Evolutionary conservation across 2,113 vertebrate species (phyloP), one percentile per base, ranked within the genome.

Genomic region (Macquaria australasica): DNA sequence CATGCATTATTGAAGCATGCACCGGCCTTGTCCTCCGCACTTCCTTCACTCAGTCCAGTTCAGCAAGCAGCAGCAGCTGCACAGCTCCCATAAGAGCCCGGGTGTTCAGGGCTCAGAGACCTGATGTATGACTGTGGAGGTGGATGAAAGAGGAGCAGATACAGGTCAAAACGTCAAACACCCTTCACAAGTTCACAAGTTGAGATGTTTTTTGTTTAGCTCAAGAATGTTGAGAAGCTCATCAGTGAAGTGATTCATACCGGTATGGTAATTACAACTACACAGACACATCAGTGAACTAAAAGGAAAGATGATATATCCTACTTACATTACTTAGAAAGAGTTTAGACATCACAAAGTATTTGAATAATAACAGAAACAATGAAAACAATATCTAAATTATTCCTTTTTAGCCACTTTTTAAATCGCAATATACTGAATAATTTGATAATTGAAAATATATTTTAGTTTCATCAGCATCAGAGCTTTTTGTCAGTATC

Each of bases 1-100:
- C 89, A 90, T 94, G 81, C 41, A 94, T 94, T 91, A 92, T 95
- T 94, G 75, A 95, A 77, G 74, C 67, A 12, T 63, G 82, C 87
- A 58, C 79, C 28, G 60, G 87, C 86, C 86, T 79, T 73, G 71
- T 86, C 87, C 90, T 79, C 75, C 45, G 15, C 60, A 41, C 88
- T 85, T 55, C 77, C 73, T 62, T 73, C 78, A 73, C 79, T 88
- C 90, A 28, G 81, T 73, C 82, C 87, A 88, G 87, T 77, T 92
- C 88, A 91, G 77, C 88, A 81, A 76, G 81, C 84, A 90, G 71
- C 55, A 82, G 89, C 66, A 73, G 83, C 72, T 60, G 81, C 74
- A 70, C 12, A 23, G 73, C 82, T 82, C 84, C 88, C 81, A 79
- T 8, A 73, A 88, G 84, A 25, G 63, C n/a, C 81, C 5, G 7